These are phyloP conservation scores for Intellagama lesueurii DNA, from an alignment of 2,797 vertebrate species.

Conservation along the genomic window DNA sequence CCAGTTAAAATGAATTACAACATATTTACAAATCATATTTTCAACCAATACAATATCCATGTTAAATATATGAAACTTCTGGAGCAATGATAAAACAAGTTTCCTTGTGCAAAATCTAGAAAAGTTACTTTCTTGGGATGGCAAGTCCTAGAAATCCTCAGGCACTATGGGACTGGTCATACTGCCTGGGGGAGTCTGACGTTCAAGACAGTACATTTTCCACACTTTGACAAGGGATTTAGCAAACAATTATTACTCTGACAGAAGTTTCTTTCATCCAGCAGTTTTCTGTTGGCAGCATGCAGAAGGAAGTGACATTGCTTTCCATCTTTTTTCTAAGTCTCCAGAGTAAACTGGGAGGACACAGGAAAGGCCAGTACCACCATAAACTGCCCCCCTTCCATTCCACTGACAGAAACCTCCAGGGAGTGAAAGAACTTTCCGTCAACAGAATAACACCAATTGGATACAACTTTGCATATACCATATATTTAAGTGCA, in stretches of 20 bases:
- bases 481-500: neutral
- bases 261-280: neutral
- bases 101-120: too few relatives aligned
- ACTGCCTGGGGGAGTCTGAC: too few relatives aligned
- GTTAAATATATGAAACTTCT: neutral
- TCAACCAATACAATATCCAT: neutral
- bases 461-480: neutral
- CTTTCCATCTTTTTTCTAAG: neutral
- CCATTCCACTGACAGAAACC: neutral
- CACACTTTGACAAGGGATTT: too few relatives aligned
- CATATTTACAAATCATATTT: neutral
- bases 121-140: too few relatives aligned
- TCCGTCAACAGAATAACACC: neutral
- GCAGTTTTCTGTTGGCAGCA: neutral
- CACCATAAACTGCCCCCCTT: neutral
- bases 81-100: neutral
- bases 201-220: too few relatives aligned
- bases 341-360: too few relatives aligned
- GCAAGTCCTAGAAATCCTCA: too few relatives aligned
- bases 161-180: too few relatives aligned
- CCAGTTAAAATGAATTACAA: neutral
- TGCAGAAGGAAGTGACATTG: neutral
- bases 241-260: neutral
- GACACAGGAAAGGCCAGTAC: too few relatives aligned
- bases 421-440: neutral